A percentile compares a stretch with the other conserved stretches of the same genome.
These are phyloP conservation scores for Lacerta bilineata DNA, from an alignment of 2,797 vertebrate species.

Conservation along the genomic window DNA sequence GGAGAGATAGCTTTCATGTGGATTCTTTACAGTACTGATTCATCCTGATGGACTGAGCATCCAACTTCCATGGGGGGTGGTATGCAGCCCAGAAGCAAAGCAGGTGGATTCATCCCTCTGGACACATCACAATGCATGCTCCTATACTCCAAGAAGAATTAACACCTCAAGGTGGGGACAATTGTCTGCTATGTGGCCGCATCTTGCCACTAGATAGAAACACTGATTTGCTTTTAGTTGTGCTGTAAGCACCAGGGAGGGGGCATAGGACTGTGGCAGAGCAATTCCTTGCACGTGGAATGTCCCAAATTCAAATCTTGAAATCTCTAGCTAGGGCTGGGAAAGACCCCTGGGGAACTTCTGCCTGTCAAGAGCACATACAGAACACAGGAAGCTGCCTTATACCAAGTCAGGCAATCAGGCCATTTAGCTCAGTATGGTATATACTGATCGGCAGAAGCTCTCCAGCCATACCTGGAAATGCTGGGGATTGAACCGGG, in stretches of 20 bases:
- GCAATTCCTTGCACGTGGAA: neutral
- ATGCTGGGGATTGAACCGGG: no score
- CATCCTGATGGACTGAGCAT: neutral
- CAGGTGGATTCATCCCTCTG: no score
- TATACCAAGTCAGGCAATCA: no score
- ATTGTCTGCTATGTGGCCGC: no score
- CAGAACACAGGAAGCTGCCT: no score
- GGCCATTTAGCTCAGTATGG: no score
- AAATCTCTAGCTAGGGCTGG: neutral
- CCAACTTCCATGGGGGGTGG: neutral
- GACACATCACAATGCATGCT: neutral
- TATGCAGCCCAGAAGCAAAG: neutral
- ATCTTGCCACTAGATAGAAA: neutral
- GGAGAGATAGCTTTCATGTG: neutral
- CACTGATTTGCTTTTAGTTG: neutral
- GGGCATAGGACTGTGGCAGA: no score
- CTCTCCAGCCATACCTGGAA: no score
- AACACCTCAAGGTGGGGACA: no score
- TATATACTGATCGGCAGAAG: no score
- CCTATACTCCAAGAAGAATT: neutral
- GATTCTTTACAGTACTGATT: neutral
- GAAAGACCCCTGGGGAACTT: neutral
- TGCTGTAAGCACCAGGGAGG: no score
- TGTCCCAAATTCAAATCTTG: no score
- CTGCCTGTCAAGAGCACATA: neutral